Conservation (phyloP, 2,797 vertebrate species). For the Pangasius krempfi region DNA sequence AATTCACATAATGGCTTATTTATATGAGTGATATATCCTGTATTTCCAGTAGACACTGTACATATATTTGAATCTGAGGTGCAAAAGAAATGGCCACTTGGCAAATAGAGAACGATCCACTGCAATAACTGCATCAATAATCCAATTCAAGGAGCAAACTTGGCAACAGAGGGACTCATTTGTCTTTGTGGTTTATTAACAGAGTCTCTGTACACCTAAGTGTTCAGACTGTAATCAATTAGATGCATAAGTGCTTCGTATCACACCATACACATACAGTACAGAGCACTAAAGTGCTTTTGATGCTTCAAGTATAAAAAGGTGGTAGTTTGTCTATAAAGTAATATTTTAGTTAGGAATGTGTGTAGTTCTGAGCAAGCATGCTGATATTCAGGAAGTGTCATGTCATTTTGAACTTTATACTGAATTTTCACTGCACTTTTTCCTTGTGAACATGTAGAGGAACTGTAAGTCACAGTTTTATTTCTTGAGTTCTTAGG, state of each 20-base stretch:
- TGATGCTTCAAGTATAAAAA: neutral
- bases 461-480: conserved; percentile 40
- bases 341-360: neutral
- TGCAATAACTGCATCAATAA: conserved; percentile 70
- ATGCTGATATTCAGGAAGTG: neutral
- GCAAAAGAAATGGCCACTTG: conserved; percentile 69
- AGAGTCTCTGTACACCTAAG: conserved; percentile 57
- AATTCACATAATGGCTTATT: conserved; percentile 17
- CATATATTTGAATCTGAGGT: conserved; percentile 58
- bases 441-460: neutral
- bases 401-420: neutral
- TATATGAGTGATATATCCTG: neutral
- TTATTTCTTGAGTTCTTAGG: neutral
- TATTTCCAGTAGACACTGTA: conserved; percentile 22
- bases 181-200: conserved; percentile 76
- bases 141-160: conserved; percentile 73
- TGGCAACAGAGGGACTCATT: conserved; percentile 71
- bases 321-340: neutral
- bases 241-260: conserved; percentile 6
- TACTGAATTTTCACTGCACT: conserved; percentile 7
- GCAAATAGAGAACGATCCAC: conserved; percentile 74
- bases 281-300: neutral
- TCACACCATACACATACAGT: conserved; percentile 2
- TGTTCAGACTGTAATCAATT: conserved; percentile 58
- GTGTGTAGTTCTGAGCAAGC: neutral